Conservation (phyloP, 2,888 invertebrate species). For the Gortyna flavago region DNA sequence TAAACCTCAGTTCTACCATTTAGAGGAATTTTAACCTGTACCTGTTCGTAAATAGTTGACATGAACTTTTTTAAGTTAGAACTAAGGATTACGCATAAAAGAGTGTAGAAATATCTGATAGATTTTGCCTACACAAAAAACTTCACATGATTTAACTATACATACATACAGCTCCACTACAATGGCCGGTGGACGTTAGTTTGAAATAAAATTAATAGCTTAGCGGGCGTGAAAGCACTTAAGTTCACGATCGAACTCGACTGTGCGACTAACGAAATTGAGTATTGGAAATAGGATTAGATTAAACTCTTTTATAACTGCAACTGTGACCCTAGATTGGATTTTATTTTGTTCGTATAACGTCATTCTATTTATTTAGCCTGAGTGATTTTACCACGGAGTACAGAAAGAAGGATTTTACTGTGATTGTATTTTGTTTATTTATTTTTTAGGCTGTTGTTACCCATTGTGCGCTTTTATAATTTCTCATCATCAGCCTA, state of each 20-base stretch:
- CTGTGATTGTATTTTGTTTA: slow-evolving; percentile 16
- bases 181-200: slow-evolving; percentile 53
- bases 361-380: slow-evolving; percentile 60
- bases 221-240: slow-evolving; percentile 67
- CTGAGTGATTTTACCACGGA: neutral
- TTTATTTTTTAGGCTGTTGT: neutral
- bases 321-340: slow-evolving; percentile 66
- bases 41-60: neutral
- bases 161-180: slow-evolving; percentile 18
- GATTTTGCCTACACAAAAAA: neutral
- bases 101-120: neutral
- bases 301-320: slow-evolving; percentile 72
- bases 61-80: too few species aligned
- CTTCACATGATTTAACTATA: slow-evolving; percentile 21
- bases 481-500: neutral
- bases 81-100: neutral
- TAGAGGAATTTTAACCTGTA: neutral
- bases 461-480: neutral
- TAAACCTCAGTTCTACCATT: neutral
- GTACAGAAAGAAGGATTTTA: too few species aligned
- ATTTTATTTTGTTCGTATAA: slow-evolving; percentile 52
- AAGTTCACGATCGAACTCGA: slow-evolving; percentile 60
- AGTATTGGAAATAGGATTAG: slow-evolving; percentile 74
- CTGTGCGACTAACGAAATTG: slow-evolving; percentile 68
- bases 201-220: slow-evolving; percentile 72